Evolutionary conservation across 2,797 vertebrate species (phyloP).

Genomic region (Emys orbicularis): DNA sequence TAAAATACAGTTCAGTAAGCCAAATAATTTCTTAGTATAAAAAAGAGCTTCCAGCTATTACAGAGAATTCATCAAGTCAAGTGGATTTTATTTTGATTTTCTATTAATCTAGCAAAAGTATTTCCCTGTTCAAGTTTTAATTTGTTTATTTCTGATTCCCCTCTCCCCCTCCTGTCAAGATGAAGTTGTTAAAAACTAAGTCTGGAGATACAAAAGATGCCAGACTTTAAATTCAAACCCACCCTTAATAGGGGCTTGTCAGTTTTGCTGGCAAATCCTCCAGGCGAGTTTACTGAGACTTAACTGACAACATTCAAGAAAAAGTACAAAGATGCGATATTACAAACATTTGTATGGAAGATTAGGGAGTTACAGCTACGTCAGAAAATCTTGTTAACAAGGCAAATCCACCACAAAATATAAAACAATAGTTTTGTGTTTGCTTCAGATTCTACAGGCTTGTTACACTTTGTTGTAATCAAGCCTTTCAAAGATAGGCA

Average conservation of each 20-base stretch:
- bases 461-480: neutral
- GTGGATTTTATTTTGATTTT: slow-evolving; percentile 71
- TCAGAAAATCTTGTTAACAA: slow-evolving; percentile 66
- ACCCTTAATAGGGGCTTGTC: slow-evolving; percentile 10
- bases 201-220: slow-evolving; percentile 26
- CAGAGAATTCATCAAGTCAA: slow-evolving; percentile 63
- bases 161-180: neutral
- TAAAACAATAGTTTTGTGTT: slow-evolving; percentile 21
- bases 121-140: slow-evolving; percentile 39
- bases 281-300: slow-evolving; percentile 37
- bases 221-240: slow-evolving; percentile 45
- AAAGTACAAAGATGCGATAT: slow-evolving; percentile 22
- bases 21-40: slow-evolving; percentile 58
- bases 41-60: slow-evolving; percentile 54
- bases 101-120: slow-evolving; percentile 54
- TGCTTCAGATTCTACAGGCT: slow-evolving; percentile 34
- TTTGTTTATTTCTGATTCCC: neutral
- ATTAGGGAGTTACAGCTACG: slow-evolving; percentile 56
- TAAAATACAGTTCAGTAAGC: slow-evolving; percentile 59
- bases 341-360: slow-evolving; percentile 50
- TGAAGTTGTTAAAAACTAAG: slow-evolving; percentile 20
- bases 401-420: slow-evolving; percentile 55
- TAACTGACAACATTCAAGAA: slow-evolving; percentile 49
- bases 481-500: slow-evolving; percentile 22
- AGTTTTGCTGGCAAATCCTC: slow-evolving; percentile 63